Evolutionary conservation across 2,113 vertebrate genomes (phyloP), one percentile per base, ranked within the genome.

Genomic region (Siniperca knerii): DNA sequence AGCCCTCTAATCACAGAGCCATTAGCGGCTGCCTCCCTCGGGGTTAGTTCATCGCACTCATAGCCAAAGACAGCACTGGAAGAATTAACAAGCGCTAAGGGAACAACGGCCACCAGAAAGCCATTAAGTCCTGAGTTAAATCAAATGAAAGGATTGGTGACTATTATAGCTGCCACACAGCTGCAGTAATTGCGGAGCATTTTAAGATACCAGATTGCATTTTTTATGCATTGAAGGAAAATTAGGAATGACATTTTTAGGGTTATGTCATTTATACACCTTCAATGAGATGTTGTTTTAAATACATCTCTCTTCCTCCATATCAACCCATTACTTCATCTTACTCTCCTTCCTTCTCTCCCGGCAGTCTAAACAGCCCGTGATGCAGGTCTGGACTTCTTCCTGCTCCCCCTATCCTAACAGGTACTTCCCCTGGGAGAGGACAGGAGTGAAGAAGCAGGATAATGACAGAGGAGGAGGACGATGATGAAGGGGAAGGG

Each of bases 71-170:
- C 54, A 29, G 46, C 40, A 46, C 42, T 20, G 77, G 64, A 58
- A 46, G 87, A 93, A 91, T 87, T 91, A 90, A 92, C 82, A 82
- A 8, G 75, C 75, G 69, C 20, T 11, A 35, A 44, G 37, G 35
- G 55, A 86, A 66, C 70, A 52, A 50, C 0, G 4, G 65, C 65
- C 40, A 54, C 65, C 66, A 73, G 46, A 77, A 88, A 83, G 68
- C 75, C 79, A 83, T 85, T 82, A 87, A 75, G 60, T 65, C 66
- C 29, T 0, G 20, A 54, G 75, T 66, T 80, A 72, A 84, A 81
- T 87, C 70, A 79, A 77, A 79, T 62, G 7, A 74, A 82, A 68
- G 8, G 11, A 15, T 21, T 9, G 18, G 69, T 35, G 67, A 23
- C 60, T 46, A 60, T 44, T 60, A 66, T 4, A 80, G 58, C 52